Conservation (phyloP, 2,113 vertebrate genomes). For the Peromyscus polionotus region DNA sequence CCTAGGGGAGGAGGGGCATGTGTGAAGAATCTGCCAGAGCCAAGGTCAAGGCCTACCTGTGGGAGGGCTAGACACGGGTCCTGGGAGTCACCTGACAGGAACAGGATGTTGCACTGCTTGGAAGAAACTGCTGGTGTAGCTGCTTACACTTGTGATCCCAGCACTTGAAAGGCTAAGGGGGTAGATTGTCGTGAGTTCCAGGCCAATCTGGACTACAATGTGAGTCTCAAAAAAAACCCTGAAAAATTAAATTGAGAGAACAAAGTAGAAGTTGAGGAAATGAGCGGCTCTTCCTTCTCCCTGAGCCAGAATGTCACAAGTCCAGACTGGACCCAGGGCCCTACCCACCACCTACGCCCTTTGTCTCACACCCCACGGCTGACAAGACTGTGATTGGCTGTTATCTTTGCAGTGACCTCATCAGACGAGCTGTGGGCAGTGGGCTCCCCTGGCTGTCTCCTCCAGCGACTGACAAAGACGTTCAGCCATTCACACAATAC, state of each 20-base stretch:
- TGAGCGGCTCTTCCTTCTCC: background rate
- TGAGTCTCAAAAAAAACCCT: background rate
- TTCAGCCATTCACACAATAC: slow-evolving; percentile 89
- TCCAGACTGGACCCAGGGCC: rapidly evolving
- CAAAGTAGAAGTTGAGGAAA: rapidly evolving
- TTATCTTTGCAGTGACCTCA: slow-evolving; percentile 90
- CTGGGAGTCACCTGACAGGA: background rate
- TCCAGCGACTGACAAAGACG: slow-evolving; percentile 95
- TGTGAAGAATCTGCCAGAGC: background rate
- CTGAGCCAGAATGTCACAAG: background rate
- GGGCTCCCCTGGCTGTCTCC: slow-evolving; percentile 90
- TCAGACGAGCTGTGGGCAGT: slow-evolving; percentile 96
- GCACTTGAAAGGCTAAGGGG: background rate
- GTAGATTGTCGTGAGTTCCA: background rate
- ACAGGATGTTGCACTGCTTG: rapidly evolving
- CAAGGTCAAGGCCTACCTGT: background rate
- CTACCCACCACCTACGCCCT: rapidly evolving
- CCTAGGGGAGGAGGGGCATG: rapidly evolving
- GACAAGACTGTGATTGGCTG: background rate
- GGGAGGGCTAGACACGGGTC: rapidly evolving
- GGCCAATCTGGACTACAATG: background rate
- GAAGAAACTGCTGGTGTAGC: background rate
- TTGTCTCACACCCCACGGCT: rapidly evolving
- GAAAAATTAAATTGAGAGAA: background rate
- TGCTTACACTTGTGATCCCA: background rate